Evolutionary conservation across 2,797 vertebrate genomes (phyloP).

Genomic region (Hapalemur alaotrensis): DNA sequence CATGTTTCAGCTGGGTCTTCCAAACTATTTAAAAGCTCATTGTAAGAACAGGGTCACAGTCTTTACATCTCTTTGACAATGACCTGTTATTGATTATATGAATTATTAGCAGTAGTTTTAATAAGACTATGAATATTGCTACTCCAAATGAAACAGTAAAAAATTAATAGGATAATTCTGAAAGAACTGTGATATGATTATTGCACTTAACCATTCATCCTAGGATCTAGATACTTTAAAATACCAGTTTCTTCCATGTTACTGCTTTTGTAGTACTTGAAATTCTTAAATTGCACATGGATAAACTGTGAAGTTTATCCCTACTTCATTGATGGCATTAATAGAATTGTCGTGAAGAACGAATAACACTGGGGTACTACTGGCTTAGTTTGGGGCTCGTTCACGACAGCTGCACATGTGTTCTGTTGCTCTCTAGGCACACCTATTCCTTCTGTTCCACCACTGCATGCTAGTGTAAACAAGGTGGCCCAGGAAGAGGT

Average conservation of each 20-base stretch:
- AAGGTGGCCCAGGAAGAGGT: background rate
- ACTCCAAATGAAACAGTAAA: background rate
- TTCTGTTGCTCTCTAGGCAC: background rate
- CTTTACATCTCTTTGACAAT: background rate
- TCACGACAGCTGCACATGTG: background rate
- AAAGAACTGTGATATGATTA: background rate
- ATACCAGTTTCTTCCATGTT: background rate
- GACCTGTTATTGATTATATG: background rate
- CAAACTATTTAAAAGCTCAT: background rate
- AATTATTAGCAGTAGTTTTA: background rate
- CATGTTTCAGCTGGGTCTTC: background rate
- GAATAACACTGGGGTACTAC: background rate
- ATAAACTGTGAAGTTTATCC: background rate
- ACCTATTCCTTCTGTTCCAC: background rate
- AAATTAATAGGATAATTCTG: background rate
- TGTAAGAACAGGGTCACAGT: background rate
- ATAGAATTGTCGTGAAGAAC: background rate
- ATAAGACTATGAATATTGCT: background rate
- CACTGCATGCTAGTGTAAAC: background rate
- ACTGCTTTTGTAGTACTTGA: background rate
- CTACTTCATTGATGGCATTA: background rate
- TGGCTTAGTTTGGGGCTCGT: background rate
- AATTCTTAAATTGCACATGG: background rate
- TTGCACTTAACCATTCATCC: background rate
- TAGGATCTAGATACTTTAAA: background rate